phyloP scores from a whole-genome alignment of 2,888 invertebrate genomes.

The Nebria brevicollis region DNA sequence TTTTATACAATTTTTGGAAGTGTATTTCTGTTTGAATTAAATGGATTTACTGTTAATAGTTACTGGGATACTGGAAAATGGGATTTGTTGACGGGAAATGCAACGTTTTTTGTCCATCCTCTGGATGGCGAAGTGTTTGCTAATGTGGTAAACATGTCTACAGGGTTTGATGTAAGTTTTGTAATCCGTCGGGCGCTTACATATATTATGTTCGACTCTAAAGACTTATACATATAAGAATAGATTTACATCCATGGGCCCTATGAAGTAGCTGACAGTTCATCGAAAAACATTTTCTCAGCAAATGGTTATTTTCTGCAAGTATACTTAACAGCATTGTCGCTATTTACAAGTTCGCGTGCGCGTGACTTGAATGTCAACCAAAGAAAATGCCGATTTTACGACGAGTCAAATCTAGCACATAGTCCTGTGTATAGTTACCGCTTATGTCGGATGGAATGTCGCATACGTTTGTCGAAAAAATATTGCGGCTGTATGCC shows the following conservation, averaged over 20 bases:
- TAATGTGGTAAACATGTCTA: slow-evolving; percentile 76
- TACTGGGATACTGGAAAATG: slow-evolving; percentile 70
- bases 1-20: too few species aligned
- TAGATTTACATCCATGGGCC: slow-evolving; percentile 75
- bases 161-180: slow-evolving; percentile 71
- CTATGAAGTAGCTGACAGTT: slow-evolving; percentile 74
- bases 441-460: slow-evolving; percentile 77
- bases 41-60: slow-evolving; percentile 55
- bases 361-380: slow-evolving; percentile 64
- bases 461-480: slow-evolving; percentile 71
- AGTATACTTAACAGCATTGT: slow-evolving; percentile 57
- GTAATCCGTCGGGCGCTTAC: too few species aligned
- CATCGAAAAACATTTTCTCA: slow-evolving; percentile 62
- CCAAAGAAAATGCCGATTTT: slow-evolving; percentile 76
- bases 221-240: slow-evolving; percentile 5
- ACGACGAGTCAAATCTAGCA: slow-evolving; percentile 71
- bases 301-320: slow-evolving; percentile 58
- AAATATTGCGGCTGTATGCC: slow-evolving; percentile 77
- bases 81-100: slow-evolving; percentile 64
- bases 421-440: slow-evolving; percentile 77
- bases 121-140: slow-evolving; percentile 81
- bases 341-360: slow-evolving; percentile 58
- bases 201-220: neutral
- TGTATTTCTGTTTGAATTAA: neutral
- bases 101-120: slow-evolving; percentile 72